These are phyloP conservation scores for Chlorops oryzae DNA, from an alignment of 1,140 invertebrate genomes.

Conservation along the genomic window DNA sequence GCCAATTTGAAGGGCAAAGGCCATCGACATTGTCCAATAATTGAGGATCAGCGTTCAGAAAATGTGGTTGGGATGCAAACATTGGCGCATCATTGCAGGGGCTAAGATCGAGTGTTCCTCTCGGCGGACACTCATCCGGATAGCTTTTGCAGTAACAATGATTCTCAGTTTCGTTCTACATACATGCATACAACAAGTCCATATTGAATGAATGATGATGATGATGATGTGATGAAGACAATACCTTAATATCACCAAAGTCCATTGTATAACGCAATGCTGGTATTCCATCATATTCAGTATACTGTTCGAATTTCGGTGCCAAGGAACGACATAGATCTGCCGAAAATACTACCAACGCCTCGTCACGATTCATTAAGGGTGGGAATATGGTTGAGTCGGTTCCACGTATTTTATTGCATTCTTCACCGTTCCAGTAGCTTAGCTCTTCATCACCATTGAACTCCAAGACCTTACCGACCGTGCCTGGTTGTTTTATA, in stretches of 20 bases:
- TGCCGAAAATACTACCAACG: conserved; percentile 54
- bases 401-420: conserved; percentile 64
- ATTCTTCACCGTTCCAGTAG: conserved; percentile 56
- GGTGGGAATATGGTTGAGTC: conserved; percentile 72
- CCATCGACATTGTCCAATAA: conserved; percentile 61
- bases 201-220: background rate
- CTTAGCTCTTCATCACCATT: conserved; percentile 53
- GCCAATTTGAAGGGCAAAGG: conserved; percentile 58
- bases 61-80: conserved; percentile 65
- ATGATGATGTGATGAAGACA: no score
- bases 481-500: conserved; percentile 55
- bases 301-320: conserved; percentile 54
- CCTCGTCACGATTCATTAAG: conserved; percentile 53
- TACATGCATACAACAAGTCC: no score
- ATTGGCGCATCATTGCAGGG: conserved; percentile 53
- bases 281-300: conserved; percentile 57
- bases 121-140: conserved; percentile 57
- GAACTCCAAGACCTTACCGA: conserved; percentile 58
- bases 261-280: conserved; percentile 60
- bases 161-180: conserved; percentile 54
- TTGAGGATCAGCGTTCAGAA: conserved; percentile 61
- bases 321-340: conserved; percentile 63
- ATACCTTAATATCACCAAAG: conserved; percentile 56
- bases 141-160: conserved; percentile 65
- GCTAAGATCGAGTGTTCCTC: conserved; percentile 59